Percentiles rank a stretch among this genome's conserved stretches.
Evolutionary conservation across 2,888 invertebrate genomes (phyloP).

Genomic region (Campaea margaritaria): DNA sequence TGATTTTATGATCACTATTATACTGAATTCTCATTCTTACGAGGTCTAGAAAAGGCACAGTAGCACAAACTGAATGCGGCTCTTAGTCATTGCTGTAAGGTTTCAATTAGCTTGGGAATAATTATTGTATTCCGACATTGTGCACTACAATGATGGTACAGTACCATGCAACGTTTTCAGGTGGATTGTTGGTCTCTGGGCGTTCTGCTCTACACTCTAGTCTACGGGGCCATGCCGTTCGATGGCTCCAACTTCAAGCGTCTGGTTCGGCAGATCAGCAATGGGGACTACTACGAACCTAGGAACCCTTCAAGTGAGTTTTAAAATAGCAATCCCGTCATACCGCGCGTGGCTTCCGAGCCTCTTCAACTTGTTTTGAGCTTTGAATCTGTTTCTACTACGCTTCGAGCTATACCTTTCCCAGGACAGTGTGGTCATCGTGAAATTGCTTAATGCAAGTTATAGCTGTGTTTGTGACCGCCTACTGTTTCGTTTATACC

Average conservation of each 20-base stretch:
- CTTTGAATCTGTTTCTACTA: no score
- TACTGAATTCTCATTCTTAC: no score
- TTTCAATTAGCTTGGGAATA: background rate
- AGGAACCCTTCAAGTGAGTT: constrained; percentile 94
- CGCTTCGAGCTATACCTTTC: no score
- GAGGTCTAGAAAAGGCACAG: no score
- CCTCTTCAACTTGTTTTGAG: no score
- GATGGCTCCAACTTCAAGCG: constrained; percentile 99
- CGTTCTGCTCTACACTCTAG: constrained; percentile 97
- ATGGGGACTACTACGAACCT: constrained; percentile 99
- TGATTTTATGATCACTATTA: constrained; percentile 1
- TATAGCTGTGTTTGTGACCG: no score
- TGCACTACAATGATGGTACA: background rate
- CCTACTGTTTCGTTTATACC: no score
- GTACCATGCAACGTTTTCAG: constrained; percentile 46
- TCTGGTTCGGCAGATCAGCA: constrained; percentile 98
- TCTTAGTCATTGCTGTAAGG: background rate
- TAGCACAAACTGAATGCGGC: background rate
- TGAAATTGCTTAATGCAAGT: no score
- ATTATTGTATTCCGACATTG: background rate
- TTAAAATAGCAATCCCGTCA: background rate
- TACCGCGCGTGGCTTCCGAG: no score
- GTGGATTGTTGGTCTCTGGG: constrained; percentile 97
- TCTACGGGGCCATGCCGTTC: constrained; percentile 99
- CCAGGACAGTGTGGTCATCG: no score